Evolutionary conservation across 2,113 vertebrate genomes (phyloP).

Genomic region (Elaphurus davidianus): DNA sequence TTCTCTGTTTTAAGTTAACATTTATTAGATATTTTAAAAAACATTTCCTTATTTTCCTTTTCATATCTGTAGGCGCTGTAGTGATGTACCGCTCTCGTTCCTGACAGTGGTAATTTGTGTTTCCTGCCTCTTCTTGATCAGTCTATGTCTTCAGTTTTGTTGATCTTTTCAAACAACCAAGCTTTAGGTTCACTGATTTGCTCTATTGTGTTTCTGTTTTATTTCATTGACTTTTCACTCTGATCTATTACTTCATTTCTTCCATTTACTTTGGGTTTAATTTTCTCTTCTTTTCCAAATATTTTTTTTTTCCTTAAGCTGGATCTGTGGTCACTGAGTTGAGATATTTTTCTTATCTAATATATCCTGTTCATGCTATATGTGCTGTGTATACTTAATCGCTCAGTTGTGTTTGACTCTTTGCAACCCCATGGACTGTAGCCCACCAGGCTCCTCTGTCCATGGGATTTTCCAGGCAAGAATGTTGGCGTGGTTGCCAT

Average conservation of each 20-base stretch:
- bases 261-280: not conserved
- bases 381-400: not conserved
- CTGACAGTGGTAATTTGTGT: not conserved
- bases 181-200: not conserved
- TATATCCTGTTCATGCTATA: not conserved
- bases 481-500: not conserved
- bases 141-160: not conserved
- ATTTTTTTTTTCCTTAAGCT: not conserved
- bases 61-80: not conserved
- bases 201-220: not conserved
- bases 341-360: not conserved
- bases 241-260: not conserved
- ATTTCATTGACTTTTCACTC: not conserved
- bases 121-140: not conserved
- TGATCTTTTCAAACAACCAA: not conserved
- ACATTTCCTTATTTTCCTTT: not conserved
- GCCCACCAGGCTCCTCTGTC: not conserved
- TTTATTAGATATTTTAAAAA: not conserved
- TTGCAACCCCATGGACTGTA: not conserved
- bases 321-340: not conserved
- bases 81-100: not conserved
- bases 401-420: not conserved
- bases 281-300: not conserved
- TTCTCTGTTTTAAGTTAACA: not conserved
- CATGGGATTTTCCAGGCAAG: not conserved